Conservation (phyloP, 2,888 invertebrate genomes). For the Spatulosminthurus flaviceps region DNA sequence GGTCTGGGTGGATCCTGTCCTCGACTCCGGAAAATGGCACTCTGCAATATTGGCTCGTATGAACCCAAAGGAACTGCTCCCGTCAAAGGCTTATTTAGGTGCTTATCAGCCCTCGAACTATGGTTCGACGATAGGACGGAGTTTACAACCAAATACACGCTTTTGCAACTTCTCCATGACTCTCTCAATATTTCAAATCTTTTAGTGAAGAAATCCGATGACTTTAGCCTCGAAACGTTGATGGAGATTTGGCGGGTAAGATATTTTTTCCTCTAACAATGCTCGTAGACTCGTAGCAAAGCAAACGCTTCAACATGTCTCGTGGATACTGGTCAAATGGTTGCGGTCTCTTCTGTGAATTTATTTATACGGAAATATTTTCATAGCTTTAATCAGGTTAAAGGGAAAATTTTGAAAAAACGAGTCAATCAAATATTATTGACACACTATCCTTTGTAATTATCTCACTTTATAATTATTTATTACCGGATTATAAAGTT, state of each 20-base stretch:
- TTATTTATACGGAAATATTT: no score
- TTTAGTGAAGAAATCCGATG: constrained; percentile 64
- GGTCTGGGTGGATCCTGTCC: constrained; percentile 65
- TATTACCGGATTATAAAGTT: no score
- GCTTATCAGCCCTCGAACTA: constrained; percentile 63
- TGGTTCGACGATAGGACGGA: constrained; percentile 64
- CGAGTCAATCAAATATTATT: no score
- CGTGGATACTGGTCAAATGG: no score
- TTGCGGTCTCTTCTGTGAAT: no score
- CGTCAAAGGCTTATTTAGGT: constrained; percentile 44
- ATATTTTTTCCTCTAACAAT: background rate
- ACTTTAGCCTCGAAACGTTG: constrained; percentile 63
- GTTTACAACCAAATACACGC: constrained; percentile 55
- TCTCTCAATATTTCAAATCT: constrained; percentile 64
- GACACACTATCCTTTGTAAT: no score
- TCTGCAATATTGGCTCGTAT: constrained; percentile 64
- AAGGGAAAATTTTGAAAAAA: no score
- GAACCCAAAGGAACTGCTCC: constrained; percentile 42
- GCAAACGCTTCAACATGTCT: no score
- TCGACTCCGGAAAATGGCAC: constrained; percentile 64
- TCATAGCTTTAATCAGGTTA: no score
- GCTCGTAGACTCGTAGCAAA: background rate
- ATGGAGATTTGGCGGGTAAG: constrained; percentile 64
- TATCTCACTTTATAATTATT: no score
- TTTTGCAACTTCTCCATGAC: constrained; percentile 64